Percentiles rank a stretch among this genome's conserved stretches.
phyloP scores from a whole-genome alignment of 2,888 invertebrate species.

The Ariolimax columbianus region DNA sequence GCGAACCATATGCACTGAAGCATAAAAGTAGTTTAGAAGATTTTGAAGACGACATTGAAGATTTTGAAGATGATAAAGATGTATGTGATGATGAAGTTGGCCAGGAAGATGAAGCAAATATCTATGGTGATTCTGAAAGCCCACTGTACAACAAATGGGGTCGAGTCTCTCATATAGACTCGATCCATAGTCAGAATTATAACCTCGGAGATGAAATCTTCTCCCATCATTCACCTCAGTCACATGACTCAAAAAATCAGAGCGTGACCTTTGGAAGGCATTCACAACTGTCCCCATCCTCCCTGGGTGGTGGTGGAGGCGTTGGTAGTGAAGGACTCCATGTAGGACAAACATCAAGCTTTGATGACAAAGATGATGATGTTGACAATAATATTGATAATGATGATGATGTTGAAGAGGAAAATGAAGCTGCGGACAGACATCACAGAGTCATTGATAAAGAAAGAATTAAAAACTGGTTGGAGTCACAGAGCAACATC shows the following conservation, averaged over 20 bases:
- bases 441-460: slow-evolving; percentile 66
- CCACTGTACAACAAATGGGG: slow-evolving; percentile 38
- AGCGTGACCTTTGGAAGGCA: slow-evolving; percentile 32
- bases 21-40: background rate
- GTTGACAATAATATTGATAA: slow-evolving; percentile 29
- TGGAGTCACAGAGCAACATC: slow-evolving; percentile 62
- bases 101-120: slow-evolving; percentile 19
- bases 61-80: slow-evolving; percentile 38
- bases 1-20: slow-evolving; percentile 1
- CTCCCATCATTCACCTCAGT: slow-evolving; percentile 73
- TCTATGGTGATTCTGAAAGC: background rate
- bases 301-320: slow-evolving; percentile 12
- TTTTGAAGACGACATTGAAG: slow-evolving; percentile 46
- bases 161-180: slow-evolving; percentile 73
- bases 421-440: slow-evolving; percentile 34
- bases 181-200: slow-evolving; percentile 69
- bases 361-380: slow-evolving; percentile 17
- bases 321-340: slow-evolving; percentile 19
- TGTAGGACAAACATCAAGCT: background rate
- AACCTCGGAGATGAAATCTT: slow-evolving; percentile 71
- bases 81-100: slow-evolving; percentile 20
- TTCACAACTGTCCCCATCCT: slow-evolving; percentile 28
- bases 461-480: slow-evolving; percentile 76
- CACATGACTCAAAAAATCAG: slow-evolving; percentile 46
- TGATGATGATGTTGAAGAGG: slow-evolving; percentile 32